Evolutionary conservation across 2,797 vertebrate species (phyloP).

Genomic region (Chrosomus eos): DNA sequence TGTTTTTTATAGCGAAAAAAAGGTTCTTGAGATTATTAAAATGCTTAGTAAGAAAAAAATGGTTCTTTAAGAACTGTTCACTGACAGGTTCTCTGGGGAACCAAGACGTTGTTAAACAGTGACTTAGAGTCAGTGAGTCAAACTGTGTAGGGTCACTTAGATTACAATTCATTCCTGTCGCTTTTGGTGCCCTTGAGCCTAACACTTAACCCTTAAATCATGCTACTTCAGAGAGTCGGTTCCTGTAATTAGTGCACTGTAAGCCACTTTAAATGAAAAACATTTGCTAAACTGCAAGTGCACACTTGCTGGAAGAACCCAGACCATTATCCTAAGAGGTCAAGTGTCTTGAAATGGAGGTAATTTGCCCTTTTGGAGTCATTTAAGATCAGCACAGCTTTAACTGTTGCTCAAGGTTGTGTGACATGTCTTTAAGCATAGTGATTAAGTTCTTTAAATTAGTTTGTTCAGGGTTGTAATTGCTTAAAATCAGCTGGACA

Average conservation of each 20-base stretch:
- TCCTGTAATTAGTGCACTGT: constrained; percentile 28
- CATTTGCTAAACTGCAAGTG: constrained; percentile 4
- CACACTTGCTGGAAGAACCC: constrained; percentile 7
- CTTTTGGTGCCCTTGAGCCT: constrained; percentile 2
- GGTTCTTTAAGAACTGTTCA: background rate
- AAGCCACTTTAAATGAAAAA: constrained; percentile 21
- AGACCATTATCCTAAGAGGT: background rate
- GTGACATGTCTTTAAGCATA: background rate
- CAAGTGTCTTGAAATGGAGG: constrained; percentile 8
- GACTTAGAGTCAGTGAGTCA: too few species aligned
- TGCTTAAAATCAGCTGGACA: background rate
- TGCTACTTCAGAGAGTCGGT: background rate
- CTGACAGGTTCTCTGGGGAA: background rate
- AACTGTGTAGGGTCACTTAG: background rate
- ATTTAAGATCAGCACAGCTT: background rate
- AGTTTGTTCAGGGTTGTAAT: background rate
- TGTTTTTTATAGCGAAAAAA: background rate
- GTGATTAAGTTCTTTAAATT: background rate
- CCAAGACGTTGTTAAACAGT: background rate
- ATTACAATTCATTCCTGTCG: background rate
- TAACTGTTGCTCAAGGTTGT: constrained; percentile 5
- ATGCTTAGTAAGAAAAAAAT: background rate
- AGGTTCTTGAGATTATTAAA: background rate
- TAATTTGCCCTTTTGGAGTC: background rate
- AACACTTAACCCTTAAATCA: constrained; percentile 15